Percentiles rank a stretch among this genome's conserved stretches.
phyloP scores from a whole-genome alignment of 2,888 invertebrate genomes.

The Chalcosyrphus nemorum region DNA sequence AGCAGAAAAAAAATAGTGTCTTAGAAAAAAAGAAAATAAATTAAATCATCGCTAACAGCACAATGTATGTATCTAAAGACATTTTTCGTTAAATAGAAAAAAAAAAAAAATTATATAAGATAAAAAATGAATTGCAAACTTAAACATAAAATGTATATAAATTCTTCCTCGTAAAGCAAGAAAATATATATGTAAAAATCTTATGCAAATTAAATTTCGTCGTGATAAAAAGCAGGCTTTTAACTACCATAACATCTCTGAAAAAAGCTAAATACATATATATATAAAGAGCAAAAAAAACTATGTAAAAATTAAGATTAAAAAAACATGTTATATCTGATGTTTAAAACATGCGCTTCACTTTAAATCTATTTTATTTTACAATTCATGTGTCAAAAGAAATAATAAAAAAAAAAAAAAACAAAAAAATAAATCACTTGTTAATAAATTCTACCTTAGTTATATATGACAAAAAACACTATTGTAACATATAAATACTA shows the following conservation, averaged over 20 bases:
- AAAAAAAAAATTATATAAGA: neutral
- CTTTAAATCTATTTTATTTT: conserved; percentile 18
- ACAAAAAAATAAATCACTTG: conserved; percentile 58
- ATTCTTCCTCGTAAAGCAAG: neutral
- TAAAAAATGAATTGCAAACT: neutral
- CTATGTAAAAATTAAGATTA: neutral
- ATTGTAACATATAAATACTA: conserved; percentile 47
- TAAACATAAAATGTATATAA: neutral
- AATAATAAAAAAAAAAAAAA: neutral
- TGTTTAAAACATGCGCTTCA: conserved; percentile 43
- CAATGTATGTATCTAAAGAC: conserved; percentile 29
- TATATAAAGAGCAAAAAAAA: neutral
- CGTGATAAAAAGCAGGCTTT: conserved; percentile 27
- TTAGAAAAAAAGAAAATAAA: conserved; percentile 29
- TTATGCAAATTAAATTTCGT: neutral
- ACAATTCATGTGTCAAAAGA: conserved; percentile 64
- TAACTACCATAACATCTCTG: conserved; percentile 11
- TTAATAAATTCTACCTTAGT: conserved; percentile 52
- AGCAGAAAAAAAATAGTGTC: conserved; percentile 64
- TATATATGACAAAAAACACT: conserved; percentile 32
- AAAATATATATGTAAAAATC: neutral
- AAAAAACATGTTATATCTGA: conserved; percentile 8
- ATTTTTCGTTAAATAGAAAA: conserved; percentile 18
- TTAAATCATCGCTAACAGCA: conserved; percentile 27
- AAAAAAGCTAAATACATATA: conserved; percentile 1